Evolutionary conservation across 2,113 vertebrate genomes (phyloP).

Genomic region (Callipepla squamata): DNA sequence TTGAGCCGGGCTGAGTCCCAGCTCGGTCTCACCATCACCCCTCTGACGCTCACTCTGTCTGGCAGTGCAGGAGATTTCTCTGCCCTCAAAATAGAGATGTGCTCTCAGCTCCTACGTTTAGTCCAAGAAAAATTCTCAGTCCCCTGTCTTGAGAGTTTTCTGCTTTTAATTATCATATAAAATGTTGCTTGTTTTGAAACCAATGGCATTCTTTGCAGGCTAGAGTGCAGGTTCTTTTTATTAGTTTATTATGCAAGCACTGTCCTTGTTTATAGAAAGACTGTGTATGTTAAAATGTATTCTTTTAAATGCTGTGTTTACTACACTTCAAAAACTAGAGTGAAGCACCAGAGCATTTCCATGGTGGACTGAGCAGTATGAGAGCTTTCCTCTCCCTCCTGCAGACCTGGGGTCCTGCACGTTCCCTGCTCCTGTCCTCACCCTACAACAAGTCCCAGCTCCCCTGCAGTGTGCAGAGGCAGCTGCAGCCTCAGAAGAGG

Average conservation of each 20-base stretch:
- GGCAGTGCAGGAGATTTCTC: slow-evolving; percentile 24
- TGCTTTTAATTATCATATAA: slow-evolving; percentile 70
- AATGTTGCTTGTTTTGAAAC: slow-evolving; percentile 70
- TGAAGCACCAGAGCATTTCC: neutral
- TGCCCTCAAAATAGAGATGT: slow-evolving; percentile 43
- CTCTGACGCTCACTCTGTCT: neutral
- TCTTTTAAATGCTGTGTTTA: slow-evolving; percentile 48
- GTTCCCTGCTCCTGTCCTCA: neutral
- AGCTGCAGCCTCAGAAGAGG: neutral
- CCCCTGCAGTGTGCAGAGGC: accelerated
- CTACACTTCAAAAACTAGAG: slow-evolving; percentile 34
- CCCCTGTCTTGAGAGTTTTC: slow-evolving; percentile 53
- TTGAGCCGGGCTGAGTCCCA: neutral
- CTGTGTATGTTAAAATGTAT: slow-evolving; percentile 32
- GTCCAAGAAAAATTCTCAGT: slow-evolving; percentile 68
- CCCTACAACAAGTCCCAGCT: accelerated
- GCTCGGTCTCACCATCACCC: neutral
- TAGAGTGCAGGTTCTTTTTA: slow-evolving; percentile 74
- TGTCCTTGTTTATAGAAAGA: slow-evolving; percentile 66
- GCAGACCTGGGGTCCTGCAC: accelerated
- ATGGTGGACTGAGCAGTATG: neutral
- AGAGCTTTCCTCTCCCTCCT: neutral
- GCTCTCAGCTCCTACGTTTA: neutral
- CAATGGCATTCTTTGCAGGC: slow-evolving; percentile 67
- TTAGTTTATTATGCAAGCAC: slow-evolving; percentile 72